Conservation (phyloP, 2,888 invertebrate genomes). For the Osmoderma eremita region DNA sequence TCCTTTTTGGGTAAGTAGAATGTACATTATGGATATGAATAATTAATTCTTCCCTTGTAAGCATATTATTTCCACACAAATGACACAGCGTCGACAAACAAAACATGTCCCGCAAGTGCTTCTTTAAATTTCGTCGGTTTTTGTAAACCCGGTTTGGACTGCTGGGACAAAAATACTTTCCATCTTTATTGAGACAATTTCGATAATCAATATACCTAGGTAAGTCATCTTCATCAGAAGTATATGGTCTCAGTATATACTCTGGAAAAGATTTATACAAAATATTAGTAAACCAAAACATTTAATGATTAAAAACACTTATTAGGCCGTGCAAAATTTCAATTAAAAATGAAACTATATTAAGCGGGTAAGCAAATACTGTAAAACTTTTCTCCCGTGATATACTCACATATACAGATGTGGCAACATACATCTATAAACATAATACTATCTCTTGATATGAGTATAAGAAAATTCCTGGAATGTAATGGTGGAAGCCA, state of each 20-base stretch:
- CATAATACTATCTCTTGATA: too few species aligned
- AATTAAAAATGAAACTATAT: too few species aligned
- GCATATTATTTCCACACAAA: conserved; percentile 20
- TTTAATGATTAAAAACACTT: too few species aligned
- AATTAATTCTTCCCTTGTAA: conserved; percentile 4
- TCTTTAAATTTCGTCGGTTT: conserved; percentile 40
- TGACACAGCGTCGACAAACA: conserved; percentile 32
- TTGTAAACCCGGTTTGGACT: conserved; percentile 40
- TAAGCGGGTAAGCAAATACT: too few species aligned
- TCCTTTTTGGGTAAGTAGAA: not conserved
- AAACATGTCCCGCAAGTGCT: conserved; percentile 38
- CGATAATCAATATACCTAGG: conserved; percentile 34
- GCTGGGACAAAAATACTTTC: conserved; percentile 39
- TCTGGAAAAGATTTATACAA: conserved; percentile 30
- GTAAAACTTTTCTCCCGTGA: too few species aligned
- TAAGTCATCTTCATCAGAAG: conserved; percentile 29
- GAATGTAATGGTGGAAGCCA: too few species aligned
- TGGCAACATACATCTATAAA: too few species aligned
- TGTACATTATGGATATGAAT: conserved; percentile 30
- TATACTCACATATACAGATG: too few species aligned
- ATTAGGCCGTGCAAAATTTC: too few species aligned
- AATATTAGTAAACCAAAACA: conserved; percentile 4
- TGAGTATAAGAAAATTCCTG: too few species aligned
- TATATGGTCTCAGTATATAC: conserved; percentile 9
- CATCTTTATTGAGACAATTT: conserved; percentile 34